These are phyloP conservation scores for Tetrao urogallus DNA, from an alignment of 2,113 vertebrate genomes.

Conservation along the genomic window DNA sequence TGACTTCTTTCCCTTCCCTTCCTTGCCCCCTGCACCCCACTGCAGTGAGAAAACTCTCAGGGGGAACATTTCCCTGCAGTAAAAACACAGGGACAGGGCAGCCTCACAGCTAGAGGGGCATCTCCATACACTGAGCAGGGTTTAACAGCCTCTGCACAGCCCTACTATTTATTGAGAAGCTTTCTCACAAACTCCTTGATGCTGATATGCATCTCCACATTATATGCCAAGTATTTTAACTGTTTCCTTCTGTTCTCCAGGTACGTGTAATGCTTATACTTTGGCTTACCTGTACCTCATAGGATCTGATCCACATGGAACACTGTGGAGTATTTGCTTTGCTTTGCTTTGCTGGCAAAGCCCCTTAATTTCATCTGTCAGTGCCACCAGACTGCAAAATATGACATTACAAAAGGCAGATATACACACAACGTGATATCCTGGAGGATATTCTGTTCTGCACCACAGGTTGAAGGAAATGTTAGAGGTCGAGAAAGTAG, in stretches of 20 bases:
- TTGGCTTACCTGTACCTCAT: background rate
- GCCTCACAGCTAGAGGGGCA: background rate
- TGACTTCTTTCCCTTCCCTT: background rate
- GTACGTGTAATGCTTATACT: background rate
- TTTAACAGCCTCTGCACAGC: background rate
- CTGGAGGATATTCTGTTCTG: slow-evolving; percentile 57
- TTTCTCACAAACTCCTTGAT: background rate
- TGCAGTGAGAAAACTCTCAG: background rate
- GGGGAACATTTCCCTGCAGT: background rate
- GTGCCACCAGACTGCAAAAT: slow-evolving; percentile 59
- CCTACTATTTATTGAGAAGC: background rate
- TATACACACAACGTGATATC: slow-evolving; percentile 33
- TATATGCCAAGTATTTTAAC: background rate
- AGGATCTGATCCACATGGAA: background rate
- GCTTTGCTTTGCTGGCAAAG: background rate
- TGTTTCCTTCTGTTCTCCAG: background rate
- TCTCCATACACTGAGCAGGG: accelerated
- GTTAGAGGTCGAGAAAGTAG: slow-evolving; percentile 63
- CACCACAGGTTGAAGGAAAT: slow-evolving; percentile 74
- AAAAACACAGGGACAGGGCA: accelerated
- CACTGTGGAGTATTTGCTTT: background rate
- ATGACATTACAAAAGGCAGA: slow-evolving; percentile 69
- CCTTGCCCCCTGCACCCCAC: accelerated
- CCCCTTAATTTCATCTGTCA: slow-evolving; percentile 21
- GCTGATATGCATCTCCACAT: background rate